phyloP scores from a whole-genome alignment of 2,797 vertebrate species.

The Gobionotothen gibberifrons region DNA sequence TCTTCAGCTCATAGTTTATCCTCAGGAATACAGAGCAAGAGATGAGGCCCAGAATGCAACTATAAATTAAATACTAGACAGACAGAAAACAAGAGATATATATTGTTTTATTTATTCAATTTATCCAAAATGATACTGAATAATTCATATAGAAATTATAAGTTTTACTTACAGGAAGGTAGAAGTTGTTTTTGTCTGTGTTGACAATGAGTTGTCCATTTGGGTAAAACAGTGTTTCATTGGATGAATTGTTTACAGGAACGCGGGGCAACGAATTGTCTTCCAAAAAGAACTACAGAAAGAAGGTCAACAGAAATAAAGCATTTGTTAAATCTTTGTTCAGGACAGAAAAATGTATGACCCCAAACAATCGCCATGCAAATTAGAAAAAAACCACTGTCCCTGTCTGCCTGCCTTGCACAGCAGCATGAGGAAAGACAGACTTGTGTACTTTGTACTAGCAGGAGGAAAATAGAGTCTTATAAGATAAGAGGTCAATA shows the following conservation, averaged over 20 bases:
- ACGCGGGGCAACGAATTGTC: slow-evolving; percentile 76
- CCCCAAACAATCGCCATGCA: slow-evolving; percentile 1
- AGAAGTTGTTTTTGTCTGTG: slow-evolving; percentile 90
- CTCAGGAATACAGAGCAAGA: slow-evolving; percentile 95
- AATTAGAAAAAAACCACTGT: slow-evolving; percentile 11
- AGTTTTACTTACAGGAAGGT: slow-evolving; percentile 92
- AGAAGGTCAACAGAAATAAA: slow-evolving; percentile 30
- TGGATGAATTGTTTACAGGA: slow-evolving; percentile 88
- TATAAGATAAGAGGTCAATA: slow-evolving; percentile 67
- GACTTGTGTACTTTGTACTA: slow-evolving; percentile 32
- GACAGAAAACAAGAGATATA: slow-evolving; percentile 15
- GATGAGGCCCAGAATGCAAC: slow-evolving; percentile 93
- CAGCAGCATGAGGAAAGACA: slow-evolving; percentile 31
- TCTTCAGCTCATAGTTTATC: slow-evolving; percentile 95
- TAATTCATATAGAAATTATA: neutral
- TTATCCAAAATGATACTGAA: neutral
- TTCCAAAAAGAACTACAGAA: slow-evolving; percentile 92
- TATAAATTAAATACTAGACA: slow-evolving; percentile 94
- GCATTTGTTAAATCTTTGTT: neutral
- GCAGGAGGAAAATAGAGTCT: slow-evolving; percentile 56
- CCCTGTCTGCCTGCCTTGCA: slow-evolving; percentile 12
- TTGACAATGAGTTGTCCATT: slow-evolving; percentile 81
- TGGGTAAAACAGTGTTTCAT: slow-evolving; percentile 82
- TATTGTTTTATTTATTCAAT: neutral
- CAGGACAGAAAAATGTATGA: neutral